phyloP scores from a whole-genome alignment of 92 coral and sea anemone species.

The Nematostella vectensis region DNA sequence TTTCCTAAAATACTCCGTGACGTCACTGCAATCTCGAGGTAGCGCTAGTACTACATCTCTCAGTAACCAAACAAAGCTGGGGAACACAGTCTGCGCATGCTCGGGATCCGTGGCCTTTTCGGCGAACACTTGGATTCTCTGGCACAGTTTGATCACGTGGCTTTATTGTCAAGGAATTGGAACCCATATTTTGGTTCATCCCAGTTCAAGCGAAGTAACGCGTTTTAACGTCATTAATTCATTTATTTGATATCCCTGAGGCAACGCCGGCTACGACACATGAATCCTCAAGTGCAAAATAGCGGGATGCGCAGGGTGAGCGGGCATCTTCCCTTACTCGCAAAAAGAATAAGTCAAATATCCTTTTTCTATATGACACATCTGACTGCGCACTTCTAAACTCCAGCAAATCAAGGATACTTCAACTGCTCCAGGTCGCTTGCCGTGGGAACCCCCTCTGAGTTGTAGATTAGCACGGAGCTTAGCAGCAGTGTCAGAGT shows the following conservation, averaged over 20 bases:
- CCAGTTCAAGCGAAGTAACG: no score
- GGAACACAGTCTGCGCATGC: constrained; percentile 28
- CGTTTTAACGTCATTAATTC: no score
- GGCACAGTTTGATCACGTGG: constrained; percentile 55
- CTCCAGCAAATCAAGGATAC: no score
- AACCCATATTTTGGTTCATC: no score
- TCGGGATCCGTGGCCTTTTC: constrained; percentile 12
- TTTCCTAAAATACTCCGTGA: constrained; percentile 16
- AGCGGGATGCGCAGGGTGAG: no score
- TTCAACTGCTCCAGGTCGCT: constrained; percentile 45
- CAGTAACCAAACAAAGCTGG: constrained; percentile 47
- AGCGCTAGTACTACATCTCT: constrained; percentile 38
- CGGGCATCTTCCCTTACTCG: no score
- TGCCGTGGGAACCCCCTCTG: constrained; percentile 41
- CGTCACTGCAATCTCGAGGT: constrained; percentile 15
- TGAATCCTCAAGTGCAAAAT: no score
- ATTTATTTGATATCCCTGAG: no score
- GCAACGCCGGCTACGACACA: no score
- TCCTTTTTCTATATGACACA: no score
- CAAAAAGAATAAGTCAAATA: no score
- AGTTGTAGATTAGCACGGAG: constrained; percentile 66
- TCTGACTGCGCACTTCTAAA: no score
- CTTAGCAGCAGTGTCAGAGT: constrained; percentile 60
- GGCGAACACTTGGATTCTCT: constrained; percentile 54
- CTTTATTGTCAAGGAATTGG: constrained; percentile 11